phyloP scores from a whole-genome alignment of 2,888 invertebrate genomes.

The Drosophila putrida region DNA sequence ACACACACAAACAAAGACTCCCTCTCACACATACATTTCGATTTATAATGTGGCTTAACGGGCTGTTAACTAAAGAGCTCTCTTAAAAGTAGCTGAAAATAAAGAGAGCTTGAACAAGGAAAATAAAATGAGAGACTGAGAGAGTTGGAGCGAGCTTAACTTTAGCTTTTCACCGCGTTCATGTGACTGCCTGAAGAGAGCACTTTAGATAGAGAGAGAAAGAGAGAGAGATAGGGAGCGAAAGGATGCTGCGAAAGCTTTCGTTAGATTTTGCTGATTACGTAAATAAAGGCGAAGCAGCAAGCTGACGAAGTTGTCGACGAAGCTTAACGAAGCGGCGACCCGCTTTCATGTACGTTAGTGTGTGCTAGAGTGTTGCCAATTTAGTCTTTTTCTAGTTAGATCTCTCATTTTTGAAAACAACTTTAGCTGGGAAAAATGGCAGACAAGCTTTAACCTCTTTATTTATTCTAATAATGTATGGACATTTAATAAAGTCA shows the following conservation, averaged over 20 bases:
- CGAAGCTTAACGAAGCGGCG: constrained; percentile 8
- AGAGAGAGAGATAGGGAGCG: constrained; percentile 13
- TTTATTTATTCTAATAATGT: no score
- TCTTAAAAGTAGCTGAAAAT: constrained; percentile 44
- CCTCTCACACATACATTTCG: constrained; percentile 26
- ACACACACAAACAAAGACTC: not conserved
- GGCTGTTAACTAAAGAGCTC: constrained; percentile 56
- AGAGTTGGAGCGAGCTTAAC: constrained; percentile 4
- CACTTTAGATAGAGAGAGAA: constrained; percentile 10
- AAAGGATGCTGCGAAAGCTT: constrained; percentile 70
- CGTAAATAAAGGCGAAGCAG: constrained; percentile 80
- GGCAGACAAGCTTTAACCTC: no score
- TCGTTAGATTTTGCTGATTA: constrained; percentile 77
- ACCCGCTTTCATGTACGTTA: no score
- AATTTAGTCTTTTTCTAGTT: no score
- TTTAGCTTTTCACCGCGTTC: constrained; percentile 64
- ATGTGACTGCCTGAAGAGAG: constrained; percentile 44
- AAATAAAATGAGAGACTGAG: constrained; percentile 6
- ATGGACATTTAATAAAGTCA: no score
- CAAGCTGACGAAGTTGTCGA: constrained; percentile 32
- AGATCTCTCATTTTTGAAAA: no score
- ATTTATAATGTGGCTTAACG: constrained; percentile 59
- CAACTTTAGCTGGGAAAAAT: no score
- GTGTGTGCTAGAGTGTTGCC: not conserved
- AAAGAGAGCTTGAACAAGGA: constrained; percentile 28